Conservation (phyloP, 2,113 vertebrate genomes). For the Catagonus wagneri region DNA sequence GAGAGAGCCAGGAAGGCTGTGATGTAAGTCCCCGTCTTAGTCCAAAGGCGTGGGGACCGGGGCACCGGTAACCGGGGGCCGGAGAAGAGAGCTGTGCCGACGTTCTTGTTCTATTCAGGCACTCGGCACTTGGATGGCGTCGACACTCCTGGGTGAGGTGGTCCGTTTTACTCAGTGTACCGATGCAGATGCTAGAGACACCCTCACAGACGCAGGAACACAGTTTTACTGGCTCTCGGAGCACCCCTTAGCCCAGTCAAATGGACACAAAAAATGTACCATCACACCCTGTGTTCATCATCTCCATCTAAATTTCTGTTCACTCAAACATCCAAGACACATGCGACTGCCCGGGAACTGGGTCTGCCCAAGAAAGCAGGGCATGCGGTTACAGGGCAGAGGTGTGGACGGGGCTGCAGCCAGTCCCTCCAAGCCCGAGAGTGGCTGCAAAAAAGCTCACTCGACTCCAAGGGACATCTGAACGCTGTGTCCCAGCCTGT, state of each 20-base stretch:
- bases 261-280: neutral
- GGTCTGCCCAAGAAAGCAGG: neutral
- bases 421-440: neutral
- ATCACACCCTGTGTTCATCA: neutral
- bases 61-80: neutral
- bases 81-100: neutral
- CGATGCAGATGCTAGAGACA: neutral
- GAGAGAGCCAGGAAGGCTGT: neutral
- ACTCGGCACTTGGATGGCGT: neutral
- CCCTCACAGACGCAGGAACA: neutral
- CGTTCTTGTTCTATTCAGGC: neutral
- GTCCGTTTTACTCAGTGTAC: neutral
- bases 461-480: neutral
- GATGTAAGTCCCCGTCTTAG: neutral
- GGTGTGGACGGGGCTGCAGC: neutral
- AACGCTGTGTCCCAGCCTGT: neutral
- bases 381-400: neutral
- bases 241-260: neutral
- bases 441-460: neutral
- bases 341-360: neutral
- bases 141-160: neutral
- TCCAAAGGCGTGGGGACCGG: neutral
- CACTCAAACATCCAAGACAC: neutral
- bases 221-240: neutral
- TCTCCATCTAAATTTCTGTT: neutral